Conservation (phyloP, 2,888 invertebrate genomes). For the Nudaria mundana region DNA sequence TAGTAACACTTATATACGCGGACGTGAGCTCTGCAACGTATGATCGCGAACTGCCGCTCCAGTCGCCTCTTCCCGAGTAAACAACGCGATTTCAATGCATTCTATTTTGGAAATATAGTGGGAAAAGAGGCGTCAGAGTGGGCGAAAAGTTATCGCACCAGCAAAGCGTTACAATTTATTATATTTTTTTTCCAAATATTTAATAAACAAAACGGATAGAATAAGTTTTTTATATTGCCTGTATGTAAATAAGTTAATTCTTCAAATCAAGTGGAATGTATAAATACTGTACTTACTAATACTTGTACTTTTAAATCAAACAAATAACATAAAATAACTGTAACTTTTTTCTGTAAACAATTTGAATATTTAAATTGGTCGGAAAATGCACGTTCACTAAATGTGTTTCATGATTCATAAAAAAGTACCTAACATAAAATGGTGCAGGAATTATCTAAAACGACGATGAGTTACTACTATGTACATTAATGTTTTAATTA, state of each 20-base stretch:
- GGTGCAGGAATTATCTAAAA: constrained; percentile 48
- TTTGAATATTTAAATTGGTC: no score
- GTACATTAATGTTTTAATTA: constrained; percentile 29
- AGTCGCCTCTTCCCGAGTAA: constrained; percentile 68
- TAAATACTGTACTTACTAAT: no score
- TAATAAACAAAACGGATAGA: not conserved
- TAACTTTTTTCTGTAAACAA: no score
- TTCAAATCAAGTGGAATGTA: no score
- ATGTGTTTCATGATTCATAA: constrained; percentile 56
- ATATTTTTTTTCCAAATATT: constrained; percentile 8
- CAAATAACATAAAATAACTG: no score
- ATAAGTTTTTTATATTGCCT: not conserved
- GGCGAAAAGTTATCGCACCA: constrained; percentile 58
- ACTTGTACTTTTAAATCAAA: no score
- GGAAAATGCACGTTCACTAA: no score
- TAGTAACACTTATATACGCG: constrained; percentile 52
- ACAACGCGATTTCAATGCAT: constrained; percentile 76
- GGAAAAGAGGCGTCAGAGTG: constrained; percentile 66
- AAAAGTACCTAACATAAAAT: constrained; percentile 45
- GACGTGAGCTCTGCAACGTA: constrained; percentile 66
- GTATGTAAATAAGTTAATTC: not conserved
- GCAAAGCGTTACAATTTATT: constrained; percentile 46
- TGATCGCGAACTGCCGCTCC: constrained; percentile 72
- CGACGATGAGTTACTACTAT: constrained; percentile 38
- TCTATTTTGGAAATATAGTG: constrained; percentile 80